Conservation (phyloP, 2,888 invertebrate species). For the Palloptera scutellata region DNA sequence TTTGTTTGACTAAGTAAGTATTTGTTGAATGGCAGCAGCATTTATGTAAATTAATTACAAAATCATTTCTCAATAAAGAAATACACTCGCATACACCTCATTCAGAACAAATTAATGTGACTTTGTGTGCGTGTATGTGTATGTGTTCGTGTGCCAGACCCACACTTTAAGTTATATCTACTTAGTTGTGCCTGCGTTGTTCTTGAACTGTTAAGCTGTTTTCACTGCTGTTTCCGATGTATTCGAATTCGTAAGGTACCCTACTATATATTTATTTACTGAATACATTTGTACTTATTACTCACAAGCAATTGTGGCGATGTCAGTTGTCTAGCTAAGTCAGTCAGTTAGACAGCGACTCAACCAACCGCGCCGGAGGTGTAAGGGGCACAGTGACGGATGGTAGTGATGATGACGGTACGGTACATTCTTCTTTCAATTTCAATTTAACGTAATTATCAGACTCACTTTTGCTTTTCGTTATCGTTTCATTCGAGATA, state of each 20-base stretch:
- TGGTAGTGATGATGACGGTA: too few species aligned
- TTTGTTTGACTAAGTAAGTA: neutral
- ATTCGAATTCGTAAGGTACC: neutral
- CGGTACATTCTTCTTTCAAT: slow-evolving; percentile 19
- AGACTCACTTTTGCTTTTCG: slow-evolving; percentile 29
- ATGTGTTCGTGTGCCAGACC: neutral
- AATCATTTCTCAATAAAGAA: slow-evolving; percentile 3
- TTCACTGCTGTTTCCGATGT: neutral
- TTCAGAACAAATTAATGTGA: neutral
- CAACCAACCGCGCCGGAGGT: too few species aligned
- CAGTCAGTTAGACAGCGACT: too few species aligned
- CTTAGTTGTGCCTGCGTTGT: neutral
- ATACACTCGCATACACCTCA: neutral
- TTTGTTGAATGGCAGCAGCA: slow-evolving; percentile 2
- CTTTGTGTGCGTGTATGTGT: neutral
- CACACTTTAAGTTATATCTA: neutral
- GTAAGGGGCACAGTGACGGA: too few species aligned
- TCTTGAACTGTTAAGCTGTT: neutral
- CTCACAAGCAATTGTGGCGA: too few species aligned
- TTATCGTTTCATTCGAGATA: neutral
- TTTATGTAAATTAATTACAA: slow-evolving; percentile 19
- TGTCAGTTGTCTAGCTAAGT: too few species aligned
- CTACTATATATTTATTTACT: too few species aligned
- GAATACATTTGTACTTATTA: too few species aligned
- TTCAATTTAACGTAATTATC: slow-evolving; percentile 31